Conservation (phyloP, 92 coral and sea anemone genomes). For the Zoanthus sansibaricus region DNA sequence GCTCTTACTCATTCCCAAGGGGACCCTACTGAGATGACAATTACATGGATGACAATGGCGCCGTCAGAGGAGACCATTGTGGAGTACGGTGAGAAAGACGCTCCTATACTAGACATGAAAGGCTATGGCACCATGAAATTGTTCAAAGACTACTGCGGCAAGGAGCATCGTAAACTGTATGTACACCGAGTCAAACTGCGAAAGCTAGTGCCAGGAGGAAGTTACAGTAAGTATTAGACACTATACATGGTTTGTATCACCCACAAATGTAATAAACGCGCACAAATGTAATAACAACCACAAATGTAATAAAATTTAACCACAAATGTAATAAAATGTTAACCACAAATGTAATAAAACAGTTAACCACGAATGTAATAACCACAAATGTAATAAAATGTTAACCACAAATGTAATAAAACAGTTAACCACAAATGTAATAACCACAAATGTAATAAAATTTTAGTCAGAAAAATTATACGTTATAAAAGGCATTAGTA, state of each 20-base stretch:
- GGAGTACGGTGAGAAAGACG: slow-evolving; percentile 81
- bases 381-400: too few species aligned
- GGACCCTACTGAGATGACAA: slow-evolving; percentile 85
- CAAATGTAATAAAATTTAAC: too few species aligned
- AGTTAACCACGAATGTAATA: too few species aligned
- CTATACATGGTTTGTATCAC: background rate
- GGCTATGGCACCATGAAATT: slow-evolving; percentile 33
- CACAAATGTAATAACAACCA: too few species aligned
- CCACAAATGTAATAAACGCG: background rate
- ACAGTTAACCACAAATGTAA: too few species aligned
- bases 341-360: too few species aligned
- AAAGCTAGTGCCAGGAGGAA: slow-evolving; percentile 66
- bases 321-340: too few species aligned
- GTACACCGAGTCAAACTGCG: slow-evolving; percentile 85
- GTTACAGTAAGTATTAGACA: slow-evolving; percentile 68
- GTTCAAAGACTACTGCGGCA: slow-evolving; percentile 69
- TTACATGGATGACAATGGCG: slow-evolving; percentile 94
- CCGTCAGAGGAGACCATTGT: slow-evolving; percentile 71
- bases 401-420: too few species aligned
- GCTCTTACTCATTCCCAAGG: slow-evolving; percentile 37
- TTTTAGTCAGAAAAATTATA: too few species aligned
- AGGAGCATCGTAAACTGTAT: slow-evolving; percentile 73
- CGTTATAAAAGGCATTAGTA: too few species aligned
- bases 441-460: too few species aligned
- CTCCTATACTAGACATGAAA: slow-evolving; percentile 60